Evolutionary conservation across 2,888 invertebrate species (phyloP).

Genomic region (Trichogramma dendrolimi): DNA sequence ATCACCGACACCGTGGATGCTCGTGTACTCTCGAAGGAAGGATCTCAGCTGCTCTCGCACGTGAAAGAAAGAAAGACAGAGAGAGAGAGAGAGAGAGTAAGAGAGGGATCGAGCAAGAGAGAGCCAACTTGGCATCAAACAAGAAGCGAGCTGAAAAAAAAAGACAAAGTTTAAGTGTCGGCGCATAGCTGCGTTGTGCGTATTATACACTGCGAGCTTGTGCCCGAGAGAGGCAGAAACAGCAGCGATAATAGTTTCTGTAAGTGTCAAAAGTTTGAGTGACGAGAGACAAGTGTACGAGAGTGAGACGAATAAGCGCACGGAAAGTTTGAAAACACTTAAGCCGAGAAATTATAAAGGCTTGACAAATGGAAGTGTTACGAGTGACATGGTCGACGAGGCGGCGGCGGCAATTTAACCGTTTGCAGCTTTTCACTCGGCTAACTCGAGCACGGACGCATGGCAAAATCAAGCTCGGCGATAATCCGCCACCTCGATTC

Average conservation of each 20-base stretch:
- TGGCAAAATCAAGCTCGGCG: no score
- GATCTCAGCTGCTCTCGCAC: no score
- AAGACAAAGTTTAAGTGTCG: no score
- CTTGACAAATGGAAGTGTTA: constrained; percentile 18
- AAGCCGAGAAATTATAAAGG: constrained; percentile 2
- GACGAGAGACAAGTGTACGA: constrained; percentile 1
- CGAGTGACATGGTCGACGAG: not conserved
- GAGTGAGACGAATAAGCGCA: not conserved
- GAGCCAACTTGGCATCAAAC: not conserved
- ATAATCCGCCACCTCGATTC: no score
- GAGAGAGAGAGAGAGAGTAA: not conserved
- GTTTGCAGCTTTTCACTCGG: not conserved
- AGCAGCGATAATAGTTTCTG: not conserved
- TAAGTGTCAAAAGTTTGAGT: constrained; percentile 7
- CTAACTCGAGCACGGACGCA: not conserved
- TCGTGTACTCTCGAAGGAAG: no score
- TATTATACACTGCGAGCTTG: no score
- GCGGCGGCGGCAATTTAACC: no score
- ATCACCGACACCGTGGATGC: no score
- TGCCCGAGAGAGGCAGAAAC: no score
- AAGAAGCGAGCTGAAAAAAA: no score
- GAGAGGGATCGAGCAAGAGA: not conserved
- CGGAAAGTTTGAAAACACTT: constrained; percentile 12
- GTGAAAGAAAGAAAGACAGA: no score
- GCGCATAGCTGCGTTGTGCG: no score